phyloP scores from a whole-genome alignment of 2,888 invertebrate genomes.

The Pterostichus madidus region DNA sequence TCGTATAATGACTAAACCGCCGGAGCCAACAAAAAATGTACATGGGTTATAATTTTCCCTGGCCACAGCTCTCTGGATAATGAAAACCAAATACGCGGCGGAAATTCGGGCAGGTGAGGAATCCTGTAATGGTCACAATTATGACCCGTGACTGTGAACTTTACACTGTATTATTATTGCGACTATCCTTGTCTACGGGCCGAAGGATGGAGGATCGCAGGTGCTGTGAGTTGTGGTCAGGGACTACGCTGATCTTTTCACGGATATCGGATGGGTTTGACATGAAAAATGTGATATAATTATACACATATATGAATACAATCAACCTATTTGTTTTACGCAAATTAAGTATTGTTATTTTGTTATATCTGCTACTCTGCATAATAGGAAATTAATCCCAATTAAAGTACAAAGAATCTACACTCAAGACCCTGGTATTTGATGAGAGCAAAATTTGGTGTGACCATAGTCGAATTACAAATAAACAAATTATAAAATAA shows the following conservation, averaged over 20 bases:
- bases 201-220: constrained; percentile 2
- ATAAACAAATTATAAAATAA: no score
- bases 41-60: constrained; percentile 54
- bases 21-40: constrained; percentile 35
- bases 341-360: constrained; percentile 25
- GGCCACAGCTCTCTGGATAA: not conserved
- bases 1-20: constrained; percentile 53
- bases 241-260: constrained; percentile 4
- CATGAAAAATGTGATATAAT: constrained; percentile 45
- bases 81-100: constrained; percentile 49
- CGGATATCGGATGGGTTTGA: constrained; percentile 18
- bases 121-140: constrained; percentile 62
- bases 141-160: constrained; percentile 65
- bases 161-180: constrained; percentile 53
- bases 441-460: no score
- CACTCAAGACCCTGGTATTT: no score
- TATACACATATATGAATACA: constrained; percentile 20
- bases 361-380: not conserved
- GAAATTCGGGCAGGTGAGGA: constrained; percentile 65
- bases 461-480: no score
- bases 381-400: no score
- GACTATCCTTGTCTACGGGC: not conserved
- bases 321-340: constrained; percentile 31
- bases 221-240: not conserved
- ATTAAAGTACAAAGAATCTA: no score